Percentiles rank a stretch among this genome's conserved stretches.
Conservation (phyloP, 64 coral and sea anemone species). For the Platygyra sinensis region DNA sequence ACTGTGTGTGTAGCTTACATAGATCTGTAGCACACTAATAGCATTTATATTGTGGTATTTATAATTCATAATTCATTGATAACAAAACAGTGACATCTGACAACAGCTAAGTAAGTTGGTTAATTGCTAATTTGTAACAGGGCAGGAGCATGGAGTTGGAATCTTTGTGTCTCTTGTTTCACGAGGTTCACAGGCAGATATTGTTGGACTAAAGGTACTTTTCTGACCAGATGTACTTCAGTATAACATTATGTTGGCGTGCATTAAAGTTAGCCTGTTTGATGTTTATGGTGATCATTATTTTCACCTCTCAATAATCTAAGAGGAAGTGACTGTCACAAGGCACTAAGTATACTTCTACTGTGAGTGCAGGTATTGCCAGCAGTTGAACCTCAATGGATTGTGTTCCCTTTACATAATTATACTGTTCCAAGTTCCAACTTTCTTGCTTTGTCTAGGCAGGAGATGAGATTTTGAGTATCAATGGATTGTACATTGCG, state of each 20-base stretch:
- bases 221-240: not conserved
- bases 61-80: no score
- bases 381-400: no score
- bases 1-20: no score
- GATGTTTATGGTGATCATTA: no score
- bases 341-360: no score
- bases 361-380: no score
- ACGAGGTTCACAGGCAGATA: conserved; percentile 81
- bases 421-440: not conserved
- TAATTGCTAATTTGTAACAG: conserved; percentile 46
- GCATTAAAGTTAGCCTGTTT: no score
- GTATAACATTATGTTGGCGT: not conserved
- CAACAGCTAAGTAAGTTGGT: not conserved
- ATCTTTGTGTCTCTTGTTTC: conserved; percentile 80
- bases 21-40: no score
- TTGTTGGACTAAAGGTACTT: conserved; percentile 91
- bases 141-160: conserved; percentile 79
- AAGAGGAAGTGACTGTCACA: no score
- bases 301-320: no score
- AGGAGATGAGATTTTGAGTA: conserved; percentile 89
- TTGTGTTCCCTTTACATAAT: no score
- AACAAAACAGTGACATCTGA: not conserved
- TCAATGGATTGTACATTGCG: conserved; percentile 75
- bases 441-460: conserved; percentile 11
- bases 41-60: no score